These are phyloP conservation scores for Peromyscus aztecus DNA, from an alignment of 2,797 vertebrate genomes.

Conservation along the genomic window DNA sequence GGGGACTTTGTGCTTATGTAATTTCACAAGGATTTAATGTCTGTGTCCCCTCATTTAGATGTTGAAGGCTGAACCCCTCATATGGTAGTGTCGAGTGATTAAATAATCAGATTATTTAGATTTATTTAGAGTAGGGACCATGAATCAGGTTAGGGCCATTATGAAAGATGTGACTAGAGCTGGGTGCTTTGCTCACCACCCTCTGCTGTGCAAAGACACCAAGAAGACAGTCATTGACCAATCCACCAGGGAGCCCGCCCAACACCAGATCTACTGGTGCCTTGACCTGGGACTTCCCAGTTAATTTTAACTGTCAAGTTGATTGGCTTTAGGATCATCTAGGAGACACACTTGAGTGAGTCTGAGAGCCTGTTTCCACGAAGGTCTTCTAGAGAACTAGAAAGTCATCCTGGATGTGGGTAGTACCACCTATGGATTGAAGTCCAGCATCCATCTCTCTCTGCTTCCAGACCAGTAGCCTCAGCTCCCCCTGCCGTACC, in stretches of 20 bases:
- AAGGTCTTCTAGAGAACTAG: too few species aligned
- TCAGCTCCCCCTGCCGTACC: too few species aligned
- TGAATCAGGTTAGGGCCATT: rapidly evolving
- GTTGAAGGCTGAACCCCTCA: background rate
- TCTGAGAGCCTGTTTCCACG: background rate
- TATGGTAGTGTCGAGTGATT: rapidly evolving
- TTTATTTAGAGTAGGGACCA: too few species aligned
- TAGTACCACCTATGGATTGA: too few species aligned
- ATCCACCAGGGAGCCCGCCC: background rate
- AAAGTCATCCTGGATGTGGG: background rate
- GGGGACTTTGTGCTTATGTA: background rate
- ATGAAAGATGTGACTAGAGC: background rate
- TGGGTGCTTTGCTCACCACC: background rate
- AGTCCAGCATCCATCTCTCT: background rate
- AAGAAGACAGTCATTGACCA: rapidly evolving
- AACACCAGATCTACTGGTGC: background rate
- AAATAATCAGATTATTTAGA: too few species aligned
- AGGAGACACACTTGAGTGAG: background rate
- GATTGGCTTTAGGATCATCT: background rate
- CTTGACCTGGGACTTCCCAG: background rate
- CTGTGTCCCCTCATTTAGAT: background rate
- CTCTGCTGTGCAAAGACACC: too few species aligned
- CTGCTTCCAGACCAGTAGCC: background rate
- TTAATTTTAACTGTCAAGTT: background rate
- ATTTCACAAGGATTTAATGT: background rate